Evolutionary conservation across 2,888 invertebrate genomes (phyloP).

Genomic region (Ophioninae sp.): DNA sequence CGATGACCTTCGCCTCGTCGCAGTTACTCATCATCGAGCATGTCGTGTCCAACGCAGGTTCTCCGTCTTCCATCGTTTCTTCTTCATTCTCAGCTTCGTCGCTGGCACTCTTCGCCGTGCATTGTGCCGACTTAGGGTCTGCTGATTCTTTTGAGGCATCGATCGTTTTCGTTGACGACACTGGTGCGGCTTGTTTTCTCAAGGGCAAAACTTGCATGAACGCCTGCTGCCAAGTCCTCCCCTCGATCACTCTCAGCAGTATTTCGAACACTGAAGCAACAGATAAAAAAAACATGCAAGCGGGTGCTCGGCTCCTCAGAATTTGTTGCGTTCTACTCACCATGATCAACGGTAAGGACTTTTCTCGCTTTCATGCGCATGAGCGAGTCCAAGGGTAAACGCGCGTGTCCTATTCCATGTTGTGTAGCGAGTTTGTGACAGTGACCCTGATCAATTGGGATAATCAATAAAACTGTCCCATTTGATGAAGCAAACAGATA

Average conservation of each 20-base stretch:
- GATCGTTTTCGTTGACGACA: constrained; percentile 65
- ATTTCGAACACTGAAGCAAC: constrained; percentile 89
- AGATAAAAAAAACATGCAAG: neutral
- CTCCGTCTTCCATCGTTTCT: neutral
- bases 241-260: constrained; percentile 88
- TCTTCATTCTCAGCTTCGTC: neutral
- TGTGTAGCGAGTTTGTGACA: constrained; percentile 91
- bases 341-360: constrained; percentile 98
- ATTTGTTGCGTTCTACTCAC: constrained; percentile 80
- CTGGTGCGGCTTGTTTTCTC: constrained; percentile 86
- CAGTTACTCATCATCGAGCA: neutral
- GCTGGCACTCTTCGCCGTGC: neutral
- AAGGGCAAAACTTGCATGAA: constrained; percentile 89
- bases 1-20: neutral
- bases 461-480: neutral
- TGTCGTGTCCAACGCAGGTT: neutral
- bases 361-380: constrained; percentile 95
- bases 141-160: constrained; percentile 44
- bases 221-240: constrained; percentile 90
- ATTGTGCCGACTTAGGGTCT: neutral
- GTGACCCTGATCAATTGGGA: constrained; percentile 85
- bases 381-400: constrained; percentile 94
- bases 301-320: neutral
- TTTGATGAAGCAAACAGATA: neutral
- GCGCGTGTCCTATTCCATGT: constrained; percentile 90